phyloP scores from a whole-genome alignment of 1,140 invertebrate genomes.

The Apis florea region DNA sequence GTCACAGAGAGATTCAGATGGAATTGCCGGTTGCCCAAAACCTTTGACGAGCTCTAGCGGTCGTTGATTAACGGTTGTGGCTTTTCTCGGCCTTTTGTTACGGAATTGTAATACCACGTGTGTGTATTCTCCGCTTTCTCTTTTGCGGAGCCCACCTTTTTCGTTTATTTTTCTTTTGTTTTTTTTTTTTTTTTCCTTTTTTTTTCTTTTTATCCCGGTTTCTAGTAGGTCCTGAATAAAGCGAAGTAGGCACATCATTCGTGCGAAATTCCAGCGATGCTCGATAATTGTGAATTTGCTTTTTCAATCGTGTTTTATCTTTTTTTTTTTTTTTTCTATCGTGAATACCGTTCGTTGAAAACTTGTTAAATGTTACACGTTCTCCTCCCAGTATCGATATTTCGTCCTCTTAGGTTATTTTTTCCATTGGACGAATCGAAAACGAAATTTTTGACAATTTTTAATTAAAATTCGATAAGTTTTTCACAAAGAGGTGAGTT shows the following conservation, averaged over 20 bases:
- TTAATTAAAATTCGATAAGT: not conserved
- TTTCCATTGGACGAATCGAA: not conserved
- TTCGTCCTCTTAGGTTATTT: not conserved
- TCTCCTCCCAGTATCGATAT: not conserved
- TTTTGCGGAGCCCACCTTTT: not conserved
- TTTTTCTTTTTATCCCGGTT: not conserved
- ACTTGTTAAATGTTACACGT: not conserved
- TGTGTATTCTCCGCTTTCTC: conserved; percentile 13
- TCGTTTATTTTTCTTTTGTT: not conserved
- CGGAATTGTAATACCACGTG: conserved; percentile 1
- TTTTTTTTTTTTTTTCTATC: not conserved
- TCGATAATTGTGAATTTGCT: not conserved
- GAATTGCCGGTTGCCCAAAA: conserved; percentile 12
- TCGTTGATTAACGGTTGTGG: conserved; percentile 33
- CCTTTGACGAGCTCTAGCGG: not conserved
- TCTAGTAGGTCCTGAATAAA: not conserved
- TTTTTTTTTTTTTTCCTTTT: too few relatives aligned
- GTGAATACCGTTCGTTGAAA: not conserved
- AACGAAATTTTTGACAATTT: too few relatives aligned
- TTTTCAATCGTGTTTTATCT: not conserved
- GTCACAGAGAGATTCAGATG: not conserved
- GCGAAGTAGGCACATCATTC: not conserved
- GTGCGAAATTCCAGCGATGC: not conserved
- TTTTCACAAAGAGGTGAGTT: not conserved
- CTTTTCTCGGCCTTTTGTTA: conserved; percentile 15